Conservation (phyloP, 2,888 invertebrate species). For the Lamellibrachia satsuma region DNA sequence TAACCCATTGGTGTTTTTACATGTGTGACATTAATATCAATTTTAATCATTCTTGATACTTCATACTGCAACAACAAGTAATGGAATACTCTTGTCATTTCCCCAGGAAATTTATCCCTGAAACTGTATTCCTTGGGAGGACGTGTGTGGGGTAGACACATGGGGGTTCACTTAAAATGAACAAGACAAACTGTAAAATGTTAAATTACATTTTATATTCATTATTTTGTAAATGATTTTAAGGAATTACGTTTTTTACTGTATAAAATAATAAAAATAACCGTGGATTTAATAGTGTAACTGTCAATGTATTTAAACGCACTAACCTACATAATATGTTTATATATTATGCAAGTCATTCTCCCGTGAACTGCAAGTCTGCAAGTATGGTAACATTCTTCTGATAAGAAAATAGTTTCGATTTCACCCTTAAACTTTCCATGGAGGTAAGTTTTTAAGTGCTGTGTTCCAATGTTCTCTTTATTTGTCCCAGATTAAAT, state of each 20-base stretch:
- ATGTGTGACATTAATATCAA: neutral
- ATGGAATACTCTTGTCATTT: neutral
- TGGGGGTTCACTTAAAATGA: neutral
- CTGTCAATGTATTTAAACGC: too few relatives aligned
- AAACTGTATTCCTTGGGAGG: neutral
- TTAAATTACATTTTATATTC: neutral
- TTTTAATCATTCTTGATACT: neutral
- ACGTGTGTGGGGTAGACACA: neutral
- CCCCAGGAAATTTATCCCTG: neutral
- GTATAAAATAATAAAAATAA: too few relatives aligned
- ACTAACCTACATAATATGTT: too few relatives aligned
- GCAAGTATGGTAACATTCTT: neutral
- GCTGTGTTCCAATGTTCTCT: neutral
- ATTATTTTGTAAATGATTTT: neutral
- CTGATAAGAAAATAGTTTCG: neutral
- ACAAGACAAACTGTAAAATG: neutral
- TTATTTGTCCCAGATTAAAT: too few relatives aligned
- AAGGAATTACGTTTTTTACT: too few relatives aligned
- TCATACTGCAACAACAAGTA: neutral
- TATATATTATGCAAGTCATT: neutral
- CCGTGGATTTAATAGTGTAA: too few relatives aligned
- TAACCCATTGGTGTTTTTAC: neutral
- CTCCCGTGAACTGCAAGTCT: neutral
- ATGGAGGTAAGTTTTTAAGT: neutral
- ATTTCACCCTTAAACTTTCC: neutral